Evolutionary conservation across 1,140 invertebrate species (phyloP).

Genomic region (Aphelenchoides avenae): DNA sequence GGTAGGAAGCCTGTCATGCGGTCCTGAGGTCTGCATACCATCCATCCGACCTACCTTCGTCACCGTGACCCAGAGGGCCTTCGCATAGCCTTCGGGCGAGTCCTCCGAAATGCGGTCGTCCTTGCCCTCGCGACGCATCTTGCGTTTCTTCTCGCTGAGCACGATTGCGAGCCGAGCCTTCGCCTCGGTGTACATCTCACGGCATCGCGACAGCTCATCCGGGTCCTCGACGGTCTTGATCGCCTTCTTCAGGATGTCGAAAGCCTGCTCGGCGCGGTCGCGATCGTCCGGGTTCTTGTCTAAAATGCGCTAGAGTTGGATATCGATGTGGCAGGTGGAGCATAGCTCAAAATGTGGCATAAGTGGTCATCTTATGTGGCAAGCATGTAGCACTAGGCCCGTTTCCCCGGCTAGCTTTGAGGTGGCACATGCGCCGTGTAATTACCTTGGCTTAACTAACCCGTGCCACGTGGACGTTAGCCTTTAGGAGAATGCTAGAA

Average conservation of each 20-base stretch:
- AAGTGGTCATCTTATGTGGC: too few species aligned
- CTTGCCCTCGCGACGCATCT: conserved; percentile 86
- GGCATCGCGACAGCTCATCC: conserved; percentile 82
- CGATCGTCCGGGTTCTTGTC: conserved; percentile 93
- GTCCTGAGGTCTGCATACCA: conserved; percentile 4
- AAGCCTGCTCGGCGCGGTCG: conserved; percentile 82
- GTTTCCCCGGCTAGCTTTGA: too few species aligned
- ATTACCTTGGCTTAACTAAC: too few species aligned
- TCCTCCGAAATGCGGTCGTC: conserved; percentile 81
- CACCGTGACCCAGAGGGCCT: conserved; percentile 49
- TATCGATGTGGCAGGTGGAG: too few species aligned
- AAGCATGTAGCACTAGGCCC: too few species aligned
- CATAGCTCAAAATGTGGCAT: too few species aligned
- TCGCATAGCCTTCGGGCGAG: conserved; percentile 54
- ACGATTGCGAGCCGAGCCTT: conserved; percentile 86
- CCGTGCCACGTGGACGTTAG: too few species aligned
- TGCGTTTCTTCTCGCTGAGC: conserved; percentile 90
- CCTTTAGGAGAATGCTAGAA: too few species aligned
- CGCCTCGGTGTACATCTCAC: conserved; percentile 94
- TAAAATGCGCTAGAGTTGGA: too few species aligned
- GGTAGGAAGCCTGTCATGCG: too few species aligned
- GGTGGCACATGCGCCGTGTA: too few species aligned
- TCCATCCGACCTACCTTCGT: conserved; percentile 40
- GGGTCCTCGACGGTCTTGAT: conserved; percentile 95
- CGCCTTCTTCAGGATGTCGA: conserved; percentile 89